These are phyloP conservation scores for Falco peregrinus DNA, from an alignment of 2,797 vertebrate species.

Conservation along the genomic window DNA sequence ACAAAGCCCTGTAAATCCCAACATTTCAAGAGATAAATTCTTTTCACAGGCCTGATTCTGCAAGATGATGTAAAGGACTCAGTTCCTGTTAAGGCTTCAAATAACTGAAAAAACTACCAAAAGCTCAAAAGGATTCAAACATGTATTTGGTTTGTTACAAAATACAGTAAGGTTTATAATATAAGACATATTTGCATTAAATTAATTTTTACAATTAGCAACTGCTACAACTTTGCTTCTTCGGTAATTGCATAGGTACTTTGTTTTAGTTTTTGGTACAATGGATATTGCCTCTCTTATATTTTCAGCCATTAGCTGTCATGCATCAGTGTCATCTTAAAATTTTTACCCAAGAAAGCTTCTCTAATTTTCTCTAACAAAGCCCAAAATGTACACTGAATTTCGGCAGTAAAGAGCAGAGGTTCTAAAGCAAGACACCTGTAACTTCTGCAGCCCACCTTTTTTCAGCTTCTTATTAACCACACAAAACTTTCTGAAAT, in stretches of 20 bases:
- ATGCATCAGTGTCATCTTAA: background rate
- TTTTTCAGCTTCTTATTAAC: background rate
- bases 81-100: background rate
- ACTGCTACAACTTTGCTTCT: background rate
- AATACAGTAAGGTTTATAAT: background rate
- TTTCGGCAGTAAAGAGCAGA: background rate
- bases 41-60: background rate
- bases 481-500: background rate
- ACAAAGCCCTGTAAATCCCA: background rate
- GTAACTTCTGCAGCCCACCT: background rate
- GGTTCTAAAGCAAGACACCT: background rate
- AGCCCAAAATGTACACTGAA: background rate
- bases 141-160: background rate
- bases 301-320: background rate
- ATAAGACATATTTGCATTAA: background rate
- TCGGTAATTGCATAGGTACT: background rate
- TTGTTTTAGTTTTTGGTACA: background rate
- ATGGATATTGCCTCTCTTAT: background rate
- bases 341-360: background rate
- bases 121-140: background rate
- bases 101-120: background rate
- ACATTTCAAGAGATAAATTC: background rate
- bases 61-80: background rate
- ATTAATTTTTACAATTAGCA: background rate
- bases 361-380: background rate